Percentiles rank a stretch among this genome's conserved stretches.
Evolutionary conservation across 2,113 vertebrate genomes (phyloP).

Genomic region (Tychaedon coryphoeus): DNA sequence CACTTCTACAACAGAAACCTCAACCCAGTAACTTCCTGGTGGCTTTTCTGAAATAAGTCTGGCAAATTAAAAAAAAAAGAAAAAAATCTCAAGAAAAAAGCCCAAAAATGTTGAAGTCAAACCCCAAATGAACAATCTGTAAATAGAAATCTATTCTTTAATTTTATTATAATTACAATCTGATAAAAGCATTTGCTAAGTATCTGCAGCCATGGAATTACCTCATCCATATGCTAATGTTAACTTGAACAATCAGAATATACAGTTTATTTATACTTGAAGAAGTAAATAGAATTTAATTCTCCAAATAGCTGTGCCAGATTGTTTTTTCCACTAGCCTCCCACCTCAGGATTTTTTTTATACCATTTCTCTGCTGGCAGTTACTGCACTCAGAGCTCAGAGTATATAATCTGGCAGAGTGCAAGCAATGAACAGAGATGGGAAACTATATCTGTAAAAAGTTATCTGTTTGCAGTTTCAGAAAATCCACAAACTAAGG

Average conservation of each 20-base stretch:
- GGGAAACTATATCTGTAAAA: not conserved
- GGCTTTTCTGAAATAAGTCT: constrained; percentile 84
- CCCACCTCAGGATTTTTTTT: not conserved
- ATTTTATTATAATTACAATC: not conserved
- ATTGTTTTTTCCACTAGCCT: not conserved
- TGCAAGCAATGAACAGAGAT: not conserved
- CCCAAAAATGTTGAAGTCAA: not conserved
- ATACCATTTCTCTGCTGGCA: not conserved
- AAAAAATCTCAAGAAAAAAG: not conserved
- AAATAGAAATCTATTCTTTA: not conserved
- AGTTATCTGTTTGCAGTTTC: not conserved
- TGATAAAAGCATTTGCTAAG: not conserved
- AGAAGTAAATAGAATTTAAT: not conserved
- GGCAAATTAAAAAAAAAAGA: not conserved
- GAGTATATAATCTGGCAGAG: not conserved
- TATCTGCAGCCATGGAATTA: not conserved
- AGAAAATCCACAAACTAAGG: not conserved
- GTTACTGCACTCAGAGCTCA: not conserved
- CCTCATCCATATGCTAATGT: not conserved
- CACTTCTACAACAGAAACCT: constrained; percentile 84
- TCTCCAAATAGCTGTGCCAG: not conserved
- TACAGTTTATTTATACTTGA: not conserved
- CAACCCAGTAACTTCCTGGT: constrained; percentile 68
- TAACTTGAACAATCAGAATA: not conserved
- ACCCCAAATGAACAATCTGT: not conserved